Base-by-base conservation (phyloP, 2,113 vertebrate species). In the Diphyllodes magnificus region DNA sequence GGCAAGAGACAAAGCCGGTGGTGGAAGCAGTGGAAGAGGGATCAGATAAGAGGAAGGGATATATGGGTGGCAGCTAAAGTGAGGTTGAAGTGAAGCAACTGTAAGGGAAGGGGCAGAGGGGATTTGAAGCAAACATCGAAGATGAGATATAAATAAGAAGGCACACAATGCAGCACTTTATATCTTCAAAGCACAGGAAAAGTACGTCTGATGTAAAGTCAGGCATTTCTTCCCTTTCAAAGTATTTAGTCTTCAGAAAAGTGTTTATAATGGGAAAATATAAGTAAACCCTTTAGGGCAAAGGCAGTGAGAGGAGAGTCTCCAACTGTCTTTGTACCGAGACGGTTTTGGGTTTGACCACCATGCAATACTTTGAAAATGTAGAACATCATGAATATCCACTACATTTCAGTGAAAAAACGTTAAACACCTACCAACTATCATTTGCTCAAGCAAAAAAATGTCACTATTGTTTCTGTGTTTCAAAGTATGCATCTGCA, bases 131-230 rank as follows among this genome's bases (percentile, higher is more conserved):
- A 89, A 96, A 76, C 25, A 92, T 64, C 25, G 53, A 53, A 89
- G 73, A 92, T 37, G 77, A 95, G 79, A 86, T 82, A 49, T 71
- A 95, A 95, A 86, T 82, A 93, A 87, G 45, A 92, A 91, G 51
- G 53, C 25, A 57, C 47, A 64, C n/a, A 84, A n/a, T 33, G 47
- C 35, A 78, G 22, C 13, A 37, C 35, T 92, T 82, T 27, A 17
- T 56, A 53, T 84, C 91, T 97, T 96, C 83, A 97, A 95, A 95
- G 94, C 8, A 68, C 73, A 57, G 49, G 80, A 95, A 75, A 84
- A 95, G 2, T 69, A 84, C 1, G 2, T 65, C 70, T 89, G 20
- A 53, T 79, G 24, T 86, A 80, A 88, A 90, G 37, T 82, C 39
- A 71, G 31, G 14, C 27, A 78, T 91, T 88, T 47, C 31, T 82